Evolutionary conservation across 2,113 vertebrate genomes (phyloP).

Genomic region (Mustela nigripes): DNA sequence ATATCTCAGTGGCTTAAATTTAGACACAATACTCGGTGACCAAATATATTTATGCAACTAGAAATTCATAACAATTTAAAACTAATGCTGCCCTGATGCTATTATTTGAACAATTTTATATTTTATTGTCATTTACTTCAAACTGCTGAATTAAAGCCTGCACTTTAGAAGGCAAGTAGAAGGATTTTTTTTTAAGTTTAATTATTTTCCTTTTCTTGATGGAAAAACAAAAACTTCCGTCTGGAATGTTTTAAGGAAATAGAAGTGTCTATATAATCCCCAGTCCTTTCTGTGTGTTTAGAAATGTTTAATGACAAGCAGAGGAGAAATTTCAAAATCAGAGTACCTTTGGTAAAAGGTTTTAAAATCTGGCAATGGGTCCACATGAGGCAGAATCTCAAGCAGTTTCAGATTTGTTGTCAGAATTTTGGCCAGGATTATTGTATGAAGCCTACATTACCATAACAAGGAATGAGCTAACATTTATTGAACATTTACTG

Average conservation of each 20-base stretch:
- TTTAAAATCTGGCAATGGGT: constrained; percentile 24
- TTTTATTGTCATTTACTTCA: constrained; percentile 4
- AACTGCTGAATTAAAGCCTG: not conserved
- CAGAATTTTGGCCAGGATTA: not conserved
- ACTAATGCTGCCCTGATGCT: not conserved
- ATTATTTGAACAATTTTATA: constrained; percentile 31
- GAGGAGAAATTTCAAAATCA: constrained; percentile 40
- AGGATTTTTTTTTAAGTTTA: not conserved
- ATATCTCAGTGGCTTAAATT: not conserved
- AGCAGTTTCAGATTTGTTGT: not conserved
- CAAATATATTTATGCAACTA: not conserved
- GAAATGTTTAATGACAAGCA: not conserved
- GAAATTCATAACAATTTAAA: not conserved
- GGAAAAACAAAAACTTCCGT: not conserved
- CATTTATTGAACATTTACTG: not conserved
- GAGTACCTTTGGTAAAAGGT: constrained; percentile 6
- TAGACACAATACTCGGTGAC: not conserved
- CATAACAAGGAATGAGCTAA: not conserved
- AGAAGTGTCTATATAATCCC: not conserved
- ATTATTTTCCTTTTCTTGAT: not conserved
- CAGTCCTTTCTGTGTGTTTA: not conserved
- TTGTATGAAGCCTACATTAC: not conserved
- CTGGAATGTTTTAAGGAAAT: not conserved
- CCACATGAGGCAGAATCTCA: not conserved
- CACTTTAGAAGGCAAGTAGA: not conserved